These are phyloP conservation scores for Periplaneta americana DNA, from an alignment of 1,140 invertebrate genomes.

Conservation along the genomic window DNA sequence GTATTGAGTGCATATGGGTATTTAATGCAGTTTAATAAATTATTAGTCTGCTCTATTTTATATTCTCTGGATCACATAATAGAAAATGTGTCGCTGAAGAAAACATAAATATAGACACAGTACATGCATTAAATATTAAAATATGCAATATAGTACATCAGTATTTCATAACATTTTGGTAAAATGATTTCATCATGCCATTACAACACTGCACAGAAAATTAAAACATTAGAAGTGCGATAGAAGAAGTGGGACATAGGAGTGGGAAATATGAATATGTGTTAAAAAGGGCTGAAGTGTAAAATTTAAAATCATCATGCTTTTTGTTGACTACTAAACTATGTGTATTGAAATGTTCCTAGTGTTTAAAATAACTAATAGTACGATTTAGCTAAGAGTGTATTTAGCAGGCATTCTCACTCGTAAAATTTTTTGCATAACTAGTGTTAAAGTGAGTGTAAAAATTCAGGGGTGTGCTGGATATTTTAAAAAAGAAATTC, in stretches of 20 bases:
- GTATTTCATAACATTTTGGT: too few species aligned
- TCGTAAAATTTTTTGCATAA: background rate
- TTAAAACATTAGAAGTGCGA: background rate
- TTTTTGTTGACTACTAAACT: background rate
- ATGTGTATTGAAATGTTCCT: too few species aligned
- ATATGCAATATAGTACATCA: too few species aligned
- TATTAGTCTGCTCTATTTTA: too few species aligned
- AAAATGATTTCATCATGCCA: background rate
- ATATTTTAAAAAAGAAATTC: too few species aligned
- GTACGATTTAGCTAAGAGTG: background rate
- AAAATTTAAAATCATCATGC: background rate
- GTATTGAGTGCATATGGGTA: too few species aligned
- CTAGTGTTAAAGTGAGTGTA: background rate
- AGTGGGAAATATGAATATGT: background rate
- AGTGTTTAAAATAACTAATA: background rate
- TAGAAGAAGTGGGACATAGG: background rate
- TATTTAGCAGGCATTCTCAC: background rate
- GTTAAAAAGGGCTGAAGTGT: background rate
- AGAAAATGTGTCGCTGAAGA: too few species aligned
- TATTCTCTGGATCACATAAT: too few species aligned
- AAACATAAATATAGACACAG: too few species aligned
- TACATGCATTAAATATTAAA: too few species aligned
- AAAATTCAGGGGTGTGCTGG: background rate
- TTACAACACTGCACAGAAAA: background rate
- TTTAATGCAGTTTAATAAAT: too few species aligned